phyloP scores from a whole-genome alignment of 2,888 invertebrate species.

The Liopterus haemorrhoidalis region DNA sequence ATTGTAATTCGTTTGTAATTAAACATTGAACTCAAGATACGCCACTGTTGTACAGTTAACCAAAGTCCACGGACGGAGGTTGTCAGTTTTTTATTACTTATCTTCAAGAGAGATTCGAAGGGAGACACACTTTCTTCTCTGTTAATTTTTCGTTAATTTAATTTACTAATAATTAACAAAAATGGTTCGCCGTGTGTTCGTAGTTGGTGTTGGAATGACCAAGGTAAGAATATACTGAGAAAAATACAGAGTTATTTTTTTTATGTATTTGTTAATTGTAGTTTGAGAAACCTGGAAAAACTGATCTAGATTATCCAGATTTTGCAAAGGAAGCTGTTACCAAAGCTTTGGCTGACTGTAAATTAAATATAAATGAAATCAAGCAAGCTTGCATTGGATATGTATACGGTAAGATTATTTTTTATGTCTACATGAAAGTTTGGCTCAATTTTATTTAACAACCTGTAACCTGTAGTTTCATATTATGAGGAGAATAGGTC shows the following conservation, averaged over 20 bases:
- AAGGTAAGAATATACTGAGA: slow-evolving; percentile 53
- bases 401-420: slow-evolving; percentile 63
- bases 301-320: slow-evolving; percentile 87
- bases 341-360: slow-evolving; percentile 81
- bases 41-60: no score
- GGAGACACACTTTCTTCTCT: no score
- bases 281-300: slow-evolving; percentile 89
- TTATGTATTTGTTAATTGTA: slow-evolving; percentile 36
- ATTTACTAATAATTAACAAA: slow-evolving; percentile 18
- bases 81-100: no score
- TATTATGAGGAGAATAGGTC: no score
- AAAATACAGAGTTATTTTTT: neutral
- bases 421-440: slow-evolving; percentile 2
- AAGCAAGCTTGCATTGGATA: slow-evolving; percentile 90
- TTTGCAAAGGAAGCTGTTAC: slow-evolving; percentile 89
- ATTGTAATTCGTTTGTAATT: no score
- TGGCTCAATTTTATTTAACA: no score
- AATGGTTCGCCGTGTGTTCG: slow-evolving; percentile 61
- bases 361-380: slow-evolving; percentile 66
- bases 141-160: no score
- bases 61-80: no score
- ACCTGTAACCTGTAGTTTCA: no score
- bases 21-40: no score
- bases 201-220: slow-evolving; percentile 96
- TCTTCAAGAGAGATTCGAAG: no score